Percentiles rank a stretch among this genome's conserved stretches.
Conservation (phyloP, 2,113 vertebrate species). For the Choloepus hoffmanni region DNA sequence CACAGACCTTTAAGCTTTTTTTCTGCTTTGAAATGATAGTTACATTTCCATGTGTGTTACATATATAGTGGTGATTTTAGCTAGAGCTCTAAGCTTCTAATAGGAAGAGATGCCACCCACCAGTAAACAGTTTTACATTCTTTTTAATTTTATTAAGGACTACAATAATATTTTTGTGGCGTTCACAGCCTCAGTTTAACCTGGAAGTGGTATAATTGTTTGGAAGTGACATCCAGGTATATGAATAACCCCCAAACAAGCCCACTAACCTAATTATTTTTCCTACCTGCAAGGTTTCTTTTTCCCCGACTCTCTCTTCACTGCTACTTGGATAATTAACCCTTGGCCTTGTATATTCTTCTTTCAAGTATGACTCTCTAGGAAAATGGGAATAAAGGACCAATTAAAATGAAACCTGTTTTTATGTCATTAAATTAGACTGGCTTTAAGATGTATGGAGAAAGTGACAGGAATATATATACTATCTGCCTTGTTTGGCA, state of each 20-base stretch:
- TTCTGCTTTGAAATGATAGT: background rate
- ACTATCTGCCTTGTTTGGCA: slow-evolving; percentile 64
- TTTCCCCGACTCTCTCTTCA: slow-evolving; percentile 7
- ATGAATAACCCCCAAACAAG: slow-evolving; percentile 74
- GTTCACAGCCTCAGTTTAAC: slow-evolving; percentile 35
- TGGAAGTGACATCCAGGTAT: slow-evolving; percentile 28
- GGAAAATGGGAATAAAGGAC: slow-evolving; percentile 45
- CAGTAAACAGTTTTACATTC: slow-evolving; percentile 13
- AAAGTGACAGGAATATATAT: slow-evolving; percentile 58
- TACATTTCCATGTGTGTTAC: background rate
- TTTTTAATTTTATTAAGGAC: slow-evolving; percentile 38
- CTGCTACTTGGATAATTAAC: slow-evolving; percentile 73
- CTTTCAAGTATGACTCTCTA: slow-evolving; percentile 49
- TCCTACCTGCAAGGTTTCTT: background rate
- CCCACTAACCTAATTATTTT: slow-evolving; percentile 58
- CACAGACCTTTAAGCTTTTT: background rate
- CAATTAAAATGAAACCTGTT: slow-evolving; percentile 67
- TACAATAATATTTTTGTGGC: background rate
- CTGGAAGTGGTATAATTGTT: background rate
- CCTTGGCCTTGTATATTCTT: background rate
- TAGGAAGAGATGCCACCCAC: background rate
- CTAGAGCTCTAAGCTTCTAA: slow-evolving; percentile 34
- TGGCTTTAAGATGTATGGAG: slow-evolving; percentile 34
- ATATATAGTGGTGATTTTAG: background rate
- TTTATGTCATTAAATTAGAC: slow-evolving; percentile 54